Evolutionary conservation across 2,888 invertebrate species (phyloP).

Genomic region (Mantis religiosa): DNA sequence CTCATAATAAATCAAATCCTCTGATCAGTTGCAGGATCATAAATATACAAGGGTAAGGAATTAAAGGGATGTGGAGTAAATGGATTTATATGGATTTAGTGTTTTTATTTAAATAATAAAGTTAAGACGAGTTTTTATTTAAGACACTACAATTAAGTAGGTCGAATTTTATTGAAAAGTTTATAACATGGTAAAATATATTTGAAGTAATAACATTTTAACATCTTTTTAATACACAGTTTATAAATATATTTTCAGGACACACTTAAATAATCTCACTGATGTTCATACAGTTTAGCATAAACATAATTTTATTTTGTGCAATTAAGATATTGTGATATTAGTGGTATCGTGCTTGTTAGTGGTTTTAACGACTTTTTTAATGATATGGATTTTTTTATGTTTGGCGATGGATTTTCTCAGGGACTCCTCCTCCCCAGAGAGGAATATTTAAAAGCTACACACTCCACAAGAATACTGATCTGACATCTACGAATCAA

Average conservation of each 20-base stretch:
- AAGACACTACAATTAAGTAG: not conserved
- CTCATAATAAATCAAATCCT: not conserved
- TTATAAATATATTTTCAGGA: not conserved
- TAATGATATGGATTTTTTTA: not conserved
- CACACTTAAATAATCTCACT: not conserved
- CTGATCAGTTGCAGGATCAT: not conserved
- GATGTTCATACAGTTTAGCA: not conserved
- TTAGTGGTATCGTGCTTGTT: not conserved
- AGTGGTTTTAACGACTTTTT: not conserved
- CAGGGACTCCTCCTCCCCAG: conserved; percentile 26
- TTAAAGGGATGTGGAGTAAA: not conserved
- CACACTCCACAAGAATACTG: not conserved
- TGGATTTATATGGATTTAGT: not conserved
- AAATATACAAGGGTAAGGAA: not conserved
- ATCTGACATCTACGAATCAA: too few relatives aligned
- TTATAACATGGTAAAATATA: conserved; percentile 13
- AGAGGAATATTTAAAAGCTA: conserved; percentile 14
- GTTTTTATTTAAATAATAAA: conserved; percentile 20
- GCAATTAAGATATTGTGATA: not conserved
- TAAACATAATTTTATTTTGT: not conserved
- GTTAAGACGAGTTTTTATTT: conserved; percentile 36
- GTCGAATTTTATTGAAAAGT: not conserved
- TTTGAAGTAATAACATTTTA: not conserved
- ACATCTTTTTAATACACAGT: not conserved
- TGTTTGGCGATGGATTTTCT: conserved; percentile 25